Percentiles rank a stretch among this genome's conserved stretches.
Evolutionary conservation across 2,797 vertebrate genomes (phyloP).

Genomic region (Enteromius trimaculatus): DNA sequence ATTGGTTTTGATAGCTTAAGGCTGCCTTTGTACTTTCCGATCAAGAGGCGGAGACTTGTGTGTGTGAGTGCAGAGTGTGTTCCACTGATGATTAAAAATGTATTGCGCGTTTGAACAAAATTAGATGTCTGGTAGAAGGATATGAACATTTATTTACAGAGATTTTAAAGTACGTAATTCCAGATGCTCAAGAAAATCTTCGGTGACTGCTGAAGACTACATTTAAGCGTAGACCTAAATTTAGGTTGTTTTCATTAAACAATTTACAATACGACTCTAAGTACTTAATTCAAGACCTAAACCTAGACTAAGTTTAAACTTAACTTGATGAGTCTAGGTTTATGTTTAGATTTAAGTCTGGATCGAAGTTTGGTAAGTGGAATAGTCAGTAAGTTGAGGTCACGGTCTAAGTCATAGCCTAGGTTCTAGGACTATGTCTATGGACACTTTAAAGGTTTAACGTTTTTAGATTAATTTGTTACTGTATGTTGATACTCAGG

Average conservation of each 20-base stretch:
- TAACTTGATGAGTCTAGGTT: not conserved
- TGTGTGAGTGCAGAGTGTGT: not conserved
- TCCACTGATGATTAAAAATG: slow-evolving; percentile 18
- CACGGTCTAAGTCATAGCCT: no score
- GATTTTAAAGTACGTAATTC: not conserved
- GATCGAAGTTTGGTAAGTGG: not conserved
- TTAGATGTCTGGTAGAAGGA: not conserved
- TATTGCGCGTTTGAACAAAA: not conserved
- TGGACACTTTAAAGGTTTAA: not conserved
- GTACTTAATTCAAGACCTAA: not conserved
- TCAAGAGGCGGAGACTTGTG: slow-evolving; percentile 25
- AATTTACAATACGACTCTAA: not conserved
- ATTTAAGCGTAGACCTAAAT: not conserved
- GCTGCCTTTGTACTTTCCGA: slow-evolving; percentile 46
- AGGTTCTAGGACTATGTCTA: not conserved
- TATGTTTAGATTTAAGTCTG: not conserved
- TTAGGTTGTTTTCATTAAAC: not conserved
- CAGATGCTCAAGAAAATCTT: not conserved
- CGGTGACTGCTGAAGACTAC: not conserved
- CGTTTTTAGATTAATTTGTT: not conserved
- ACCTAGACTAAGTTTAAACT: no score
- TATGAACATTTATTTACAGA: not conserved
- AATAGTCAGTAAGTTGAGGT: no score
- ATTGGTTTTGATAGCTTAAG: slow-evolving; percentile 51
- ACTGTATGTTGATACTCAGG: not conserved